A percentile compares a stretch with the other conserved stretches of the same genome.
phyloP scores from a whole-genome alignment of 2,113 vertebrate genomes.

The Xerus inauris region DNA sequence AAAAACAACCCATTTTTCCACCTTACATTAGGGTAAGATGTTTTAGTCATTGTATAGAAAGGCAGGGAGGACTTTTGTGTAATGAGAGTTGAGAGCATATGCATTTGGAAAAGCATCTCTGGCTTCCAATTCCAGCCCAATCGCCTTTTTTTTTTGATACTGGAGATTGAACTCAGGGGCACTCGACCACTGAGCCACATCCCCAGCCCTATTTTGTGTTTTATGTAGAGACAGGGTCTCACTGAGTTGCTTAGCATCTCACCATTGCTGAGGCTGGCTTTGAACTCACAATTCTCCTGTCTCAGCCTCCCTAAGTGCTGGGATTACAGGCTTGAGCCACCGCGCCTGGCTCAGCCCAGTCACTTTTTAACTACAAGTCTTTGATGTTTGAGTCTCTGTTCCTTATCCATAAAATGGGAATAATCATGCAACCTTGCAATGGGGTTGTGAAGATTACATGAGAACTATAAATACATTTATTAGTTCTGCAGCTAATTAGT shows the following conservation, averaged over 20 bases:
- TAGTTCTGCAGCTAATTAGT: neutral
- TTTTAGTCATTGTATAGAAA: neutral
- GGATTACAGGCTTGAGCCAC: too few relatives aligned
- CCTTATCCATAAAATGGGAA: neutral
- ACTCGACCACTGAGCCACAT: too few relatives aligned
- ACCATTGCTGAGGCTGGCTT: too few relatives aligned
- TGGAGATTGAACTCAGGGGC: too few relatives aligned
- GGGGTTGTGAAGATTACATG: neutral
- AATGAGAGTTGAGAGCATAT: neutral
- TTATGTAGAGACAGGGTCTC: too few relatives aligned
- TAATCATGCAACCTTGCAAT: neutral
- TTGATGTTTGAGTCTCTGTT: neutral
- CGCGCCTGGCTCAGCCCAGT: too few relatives aligned
- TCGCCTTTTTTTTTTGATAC: too few relatives aligned
- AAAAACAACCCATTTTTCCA: neutral
- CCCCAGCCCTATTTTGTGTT: too few relatives aligned
- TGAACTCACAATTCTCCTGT: too few relatives aligned
- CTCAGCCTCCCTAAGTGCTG: too few relatives aligned
- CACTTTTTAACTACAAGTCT: neutral
- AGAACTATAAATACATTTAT: neutral
- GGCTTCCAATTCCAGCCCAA: neutral
- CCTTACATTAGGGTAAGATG: neutral
- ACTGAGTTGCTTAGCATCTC: too few relatives aligned
- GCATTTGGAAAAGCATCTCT: neutral
- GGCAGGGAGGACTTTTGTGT: neutral